phyloP scores from a whole-genome alignment of 2,797 vertebrate genomes.

The Scyliorhinus canicula region DNA sequence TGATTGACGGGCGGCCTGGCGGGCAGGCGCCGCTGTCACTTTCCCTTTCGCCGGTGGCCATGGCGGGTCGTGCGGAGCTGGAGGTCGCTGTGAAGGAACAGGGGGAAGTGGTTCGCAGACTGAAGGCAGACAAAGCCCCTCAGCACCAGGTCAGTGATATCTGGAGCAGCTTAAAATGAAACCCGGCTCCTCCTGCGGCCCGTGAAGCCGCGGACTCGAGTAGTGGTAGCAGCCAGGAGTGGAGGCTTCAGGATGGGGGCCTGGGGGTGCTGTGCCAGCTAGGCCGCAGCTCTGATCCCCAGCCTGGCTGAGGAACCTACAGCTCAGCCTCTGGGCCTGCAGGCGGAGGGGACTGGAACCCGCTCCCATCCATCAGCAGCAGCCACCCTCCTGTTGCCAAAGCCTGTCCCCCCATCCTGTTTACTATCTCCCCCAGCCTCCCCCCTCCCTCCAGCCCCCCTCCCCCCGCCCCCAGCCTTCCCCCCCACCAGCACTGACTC shows the following conservation, averaged over 20 bases:
- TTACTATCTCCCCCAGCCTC: too few relatives aligned
- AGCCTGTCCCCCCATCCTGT: background rate
- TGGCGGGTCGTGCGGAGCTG: slow-evolving; percentile 59
- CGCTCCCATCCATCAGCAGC: background rate
- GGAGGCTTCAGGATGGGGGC: too few relatives aligned
- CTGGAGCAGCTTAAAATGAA: background rate
- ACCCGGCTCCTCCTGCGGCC: too few relatives aligned
- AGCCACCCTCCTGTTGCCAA: background rate
- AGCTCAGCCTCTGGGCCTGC: too few relatives aligned
- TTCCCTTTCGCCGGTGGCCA: slow-evolving; percentile 42
- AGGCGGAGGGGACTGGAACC: too few relatives aligned
- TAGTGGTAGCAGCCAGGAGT: background rate
- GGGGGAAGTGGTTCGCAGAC: slow-evolving; percentile 63
- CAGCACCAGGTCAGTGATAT: slow-evolving; percentile 63
- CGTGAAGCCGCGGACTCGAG: background rate
- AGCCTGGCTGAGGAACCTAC: background rate
- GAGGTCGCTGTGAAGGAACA: slow-evolving; percentile 67
- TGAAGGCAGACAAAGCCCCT: slow-evolving; percentile 64
- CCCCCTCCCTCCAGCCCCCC: too few relatives aligned
- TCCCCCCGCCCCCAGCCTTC: too few relatives aligned
- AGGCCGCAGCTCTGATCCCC: background rate
- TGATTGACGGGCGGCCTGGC: background rate
- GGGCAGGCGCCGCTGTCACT: background rate
- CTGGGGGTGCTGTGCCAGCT: background rate
- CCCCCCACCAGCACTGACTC: too few relatives aligned